Conservation (phyloP, 2,797 vertebrate species). For the Notamacropus eugenii region DNA sequence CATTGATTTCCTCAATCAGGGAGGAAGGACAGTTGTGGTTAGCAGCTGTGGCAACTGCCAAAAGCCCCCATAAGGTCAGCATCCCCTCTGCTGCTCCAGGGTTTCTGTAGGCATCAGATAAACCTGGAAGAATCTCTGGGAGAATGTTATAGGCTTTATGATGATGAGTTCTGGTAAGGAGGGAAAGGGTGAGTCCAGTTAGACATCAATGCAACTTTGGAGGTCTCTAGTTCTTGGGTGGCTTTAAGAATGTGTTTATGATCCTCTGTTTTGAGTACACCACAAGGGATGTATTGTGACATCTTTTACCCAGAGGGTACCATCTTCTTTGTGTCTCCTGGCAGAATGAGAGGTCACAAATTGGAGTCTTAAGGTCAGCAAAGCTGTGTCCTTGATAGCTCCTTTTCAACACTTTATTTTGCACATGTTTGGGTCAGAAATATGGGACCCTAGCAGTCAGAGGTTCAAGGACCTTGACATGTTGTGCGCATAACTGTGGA, state of each 20-base stretch:
- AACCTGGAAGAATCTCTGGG: not conserved
- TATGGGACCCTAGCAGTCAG: not conserved
- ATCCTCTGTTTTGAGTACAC: not conserved
- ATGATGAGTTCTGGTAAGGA: not conserved
- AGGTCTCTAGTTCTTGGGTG: not conserved
- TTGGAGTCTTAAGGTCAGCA: not conserved
- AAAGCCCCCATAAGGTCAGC: not conserved
- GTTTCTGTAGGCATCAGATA: not conserved
- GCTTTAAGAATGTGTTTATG: not conserved
- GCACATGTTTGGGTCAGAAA: not conserved
- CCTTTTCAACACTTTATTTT: not conserved
- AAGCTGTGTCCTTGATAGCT: not conserved
- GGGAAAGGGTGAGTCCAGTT: not conserved
- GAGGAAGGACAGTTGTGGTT: not conserved
- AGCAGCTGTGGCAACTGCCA: not conserved
- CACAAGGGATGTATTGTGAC: not conserved
- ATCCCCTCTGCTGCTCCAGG: not conserved
- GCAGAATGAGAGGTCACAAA: not conserved
- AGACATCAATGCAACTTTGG: not conserved
- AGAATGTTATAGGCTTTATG: not conserved
- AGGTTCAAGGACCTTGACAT: not conserved
- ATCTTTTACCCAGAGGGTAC: not conserved
- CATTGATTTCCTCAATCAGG: not conserved
- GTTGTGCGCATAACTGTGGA: not conserved
- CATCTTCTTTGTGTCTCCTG: not conserved